These are phyloP conservation scores for Cheilosia soror DNA, from an alignment of 2,888 invertebrate species.

Conservation along the genomic window DNA sequence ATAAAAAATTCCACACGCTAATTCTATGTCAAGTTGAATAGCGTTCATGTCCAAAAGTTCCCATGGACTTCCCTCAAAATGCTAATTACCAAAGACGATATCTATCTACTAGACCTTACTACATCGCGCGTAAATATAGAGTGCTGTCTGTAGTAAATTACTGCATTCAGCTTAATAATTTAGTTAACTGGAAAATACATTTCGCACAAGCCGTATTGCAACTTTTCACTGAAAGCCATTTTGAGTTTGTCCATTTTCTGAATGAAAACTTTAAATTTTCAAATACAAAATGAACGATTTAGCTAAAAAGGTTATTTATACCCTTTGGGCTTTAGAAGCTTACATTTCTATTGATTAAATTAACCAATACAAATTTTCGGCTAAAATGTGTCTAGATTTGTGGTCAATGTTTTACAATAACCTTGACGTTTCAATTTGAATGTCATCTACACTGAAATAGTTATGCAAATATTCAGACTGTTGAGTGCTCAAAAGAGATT, in stretches of 20 bases:
- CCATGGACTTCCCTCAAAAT: slow-evolving; percentile 42
- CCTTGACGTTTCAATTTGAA: slow-evolving; percentile 16
- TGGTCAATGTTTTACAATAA: background rate
- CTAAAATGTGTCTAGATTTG: too few species aligned
- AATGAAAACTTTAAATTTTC: background rate
- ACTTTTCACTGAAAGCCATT: background rate
- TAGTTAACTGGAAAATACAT: background rate
- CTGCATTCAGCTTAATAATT: slow-evolving; percentile 34
- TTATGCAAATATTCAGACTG: slow-evolving; percentile 9
- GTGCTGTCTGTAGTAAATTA: slow-evolving; percentile 22
- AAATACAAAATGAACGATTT: too few species aligned
- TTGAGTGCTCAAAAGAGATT: background rate
- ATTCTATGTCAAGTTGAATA: slow-evolving; percentile 20
- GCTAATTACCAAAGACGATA: slow-evolving; percentile 50
- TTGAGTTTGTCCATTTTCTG: background rate
- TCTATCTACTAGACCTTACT: background rate
- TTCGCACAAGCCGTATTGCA: background rate
- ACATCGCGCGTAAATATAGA: slow-evolving; percentile 29
- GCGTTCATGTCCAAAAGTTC: slow-evolving; percentile 36
- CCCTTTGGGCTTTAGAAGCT: too few species aligned
- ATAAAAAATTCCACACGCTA: slow-evolving; percentile 16
- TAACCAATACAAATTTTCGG: too few species aligned
- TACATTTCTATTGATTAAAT: too few species aligned
- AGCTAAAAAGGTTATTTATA: too few species aligned
- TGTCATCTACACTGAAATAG: slow-evolving; percentile 17